Percentiles rank a stretch among this genome's conserved stretches.
phyloP scores from a whole-genome alignment of 2,113 vertebrate genomes.

The Leucopsar rothschildi region DNA sequence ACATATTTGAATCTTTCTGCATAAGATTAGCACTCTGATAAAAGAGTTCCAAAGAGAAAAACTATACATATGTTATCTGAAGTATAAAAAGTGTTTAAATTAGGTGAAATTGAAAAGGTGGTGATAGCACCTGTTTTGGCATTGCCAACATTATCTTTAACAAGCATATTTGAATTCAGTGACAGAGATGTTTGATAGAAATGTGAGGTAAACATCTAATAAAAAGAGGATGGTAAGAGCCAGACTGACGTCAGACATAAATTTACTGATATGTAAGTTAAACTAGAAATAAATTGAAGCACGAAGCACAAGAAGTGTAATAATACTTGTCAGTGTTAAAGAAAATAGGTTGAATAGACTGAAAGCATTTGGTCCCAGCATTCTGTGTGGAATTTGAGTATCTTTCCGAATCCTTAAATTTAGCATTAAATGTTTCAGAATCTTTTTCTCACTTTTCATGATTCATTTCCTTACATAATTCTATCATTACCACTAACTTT shows the following conservation, averaged over 20 bases:
- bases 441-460: constrained; percentile 19
- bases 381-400: not conserved
- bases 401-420: constrained; percentile 11
- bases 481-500: not conserved
- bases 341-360: not conserved
- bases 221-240: not conserved
- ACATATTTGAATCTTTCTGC: constrained; percentile 4
- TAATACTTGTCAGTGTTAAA: constrained; percentile 1
- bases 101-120: not conserved
- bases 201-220: constrained; percentile 15
- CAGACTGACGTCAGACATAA: not conserved
- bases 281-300: constrained; percentile 19
- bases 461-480: constrained; percentile 42
- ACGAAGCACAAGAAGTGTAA: not conserved
- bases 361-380: not conserved
- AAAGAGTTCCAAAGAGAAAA: not conserved
- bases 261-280: not conserved
- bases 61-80: not conserved
- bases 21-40: not conserved
- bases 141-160: constrained; percentile 21
- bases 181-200: not conserved
- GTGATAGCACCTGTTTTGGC: not conserved
- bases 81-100: constrained; percentile 2
- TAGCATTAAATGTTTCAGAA: constrained; percentile 21
- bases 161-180: constrained; percentile 1